Percentiles rank a stretch among this genome's conserved stretches.
phyloP scores from a whole-genome alignment of 2,888 invertebrate species.

The Thecophora atra region DNA sequence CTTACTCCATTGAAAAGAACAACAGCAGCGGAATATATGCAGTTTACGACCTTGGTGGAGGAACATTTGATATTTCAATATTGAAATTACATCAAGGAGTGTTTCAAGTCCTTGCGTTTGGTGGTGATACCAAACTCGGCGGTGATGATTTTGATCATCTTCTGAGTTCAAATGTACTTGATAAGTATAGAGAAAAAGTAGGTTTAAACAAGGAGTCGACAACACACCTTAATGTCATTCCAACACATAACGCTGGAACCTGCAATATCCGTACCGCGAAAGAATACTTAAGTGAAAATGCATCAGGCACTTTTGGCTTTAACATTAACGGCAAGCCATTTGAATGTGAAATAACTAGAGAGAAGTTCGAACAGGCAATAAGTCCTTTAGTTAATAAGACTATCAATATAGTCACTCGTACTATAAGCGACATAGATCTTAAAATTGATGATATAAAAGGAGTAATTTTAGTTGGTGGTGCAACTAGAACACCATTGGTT shows the following conservation, averaged over 20 bases:
- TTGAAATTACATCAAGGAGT: conserved; percentile 92
- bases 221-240: conserved; percentile 82
- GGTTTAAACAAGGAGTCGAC: conserved; percentile 85
- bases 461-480: conserved; percentile 92
- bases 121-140: conserved; percentile 61
- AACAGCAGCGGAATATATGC: conserved; percentile 82
- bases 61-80: conserved; percentile 91
- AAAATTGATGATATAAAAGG: conserved; percentile 89
- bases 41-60: conserved; percentile 75
- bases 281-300: conserved; percentile 83
- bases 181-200: conserved; percentile 89
- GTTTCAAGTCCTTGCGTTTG: conserved; percentile 93
- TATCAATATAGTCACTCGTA: conserved; percentile 95
- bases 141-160: conserved; percentile 75
- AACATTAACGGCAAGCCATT: conserved; percentile 95
- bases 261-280: conserved; percentile 95
- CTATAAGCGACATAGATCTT: conserved; percentile 94
- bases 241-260: no score
- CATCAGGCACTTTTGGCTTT: conserved; percentile 85
- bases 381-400: conserved; percentile 94
- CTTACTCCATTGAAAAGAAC: conserved; percentile 89
- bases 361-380: conserved; percentile 94
- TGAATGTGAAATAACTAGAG: conserved; percentile 91
- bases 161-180: conserved; percentile 88
- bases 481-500: conserved; percentile 96